A percentile compares a stretch with the other conserved stretches of the same genome.
These are phyloP conservation scores for Pseudomyrmex cubaensis DNA, from an alignment of 1,140 invertebrate genomes.

Conservation along the genomic window DNA sequence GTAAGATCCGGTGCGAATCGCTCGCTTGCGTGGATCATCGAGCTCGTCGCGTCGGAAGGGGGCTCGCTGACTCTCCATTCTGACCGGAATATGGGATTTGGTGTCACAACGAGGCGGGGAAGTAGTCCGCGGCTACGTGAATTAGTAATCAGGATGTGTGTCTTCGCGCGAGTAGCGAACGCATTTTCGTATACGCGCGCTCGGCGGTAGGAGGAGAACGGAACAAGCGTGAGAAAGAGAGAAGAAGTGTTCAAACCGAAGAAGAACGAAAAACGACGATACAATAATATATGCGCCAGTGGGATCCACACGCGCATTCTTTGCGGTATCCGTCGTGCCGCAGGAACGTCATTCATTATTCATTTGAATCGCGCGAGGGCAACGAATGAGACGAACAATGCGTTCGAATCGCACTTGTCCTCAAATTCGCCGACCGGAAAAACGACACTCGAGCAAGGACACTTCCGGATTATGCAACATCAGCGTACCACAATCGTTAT, in stretches of 20 bases:
- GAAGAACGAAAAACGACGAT: background rate
- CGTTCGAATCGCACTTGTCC: conserved; percentile 14
- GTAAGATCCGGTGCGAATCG: background rate
- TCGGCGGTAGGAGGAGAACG: background rate
- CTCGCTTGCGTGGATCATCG: conserved; percentile 61
- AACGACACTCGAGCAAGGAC: background rate
- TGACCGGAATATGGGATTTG: conserved; percentile 84
- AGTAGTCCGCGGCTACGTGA: conserved; percentile 83
- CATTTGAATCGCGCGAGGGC: conserved; percentile 45
- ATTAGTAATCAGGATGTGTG: conserved; percentile 84
- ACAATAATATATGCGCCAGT: conserved; percentile 1
- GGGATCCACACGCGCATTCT: conserved; percentile 56
- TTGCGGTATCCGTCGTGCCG: conserved; percentile 40
- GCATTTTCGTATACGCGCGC: conserved; percentile 61
- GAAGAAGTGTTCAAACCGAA: background rate
- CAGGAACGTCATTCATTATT: conserved; percentile 68
- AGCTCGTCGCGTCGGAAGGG: conserved; percentile 15
- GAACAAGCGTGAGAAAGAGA: background rate
- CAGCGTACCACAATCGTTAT: background rate
- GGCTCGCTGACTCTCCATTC: conserved; percentile 71
- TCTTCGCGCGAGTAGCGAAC: conserved; percentile 65
- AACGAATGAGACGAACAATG: background rate
- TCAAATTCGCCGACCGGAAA: conserved; percentile 36
- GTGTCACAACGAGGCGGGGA: conserved; percentile 82
- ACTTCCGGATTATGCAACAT: background rate